Conservation (phyloP, 2,797 vertebrate genomes). For the Staurois parvus region DNA sequence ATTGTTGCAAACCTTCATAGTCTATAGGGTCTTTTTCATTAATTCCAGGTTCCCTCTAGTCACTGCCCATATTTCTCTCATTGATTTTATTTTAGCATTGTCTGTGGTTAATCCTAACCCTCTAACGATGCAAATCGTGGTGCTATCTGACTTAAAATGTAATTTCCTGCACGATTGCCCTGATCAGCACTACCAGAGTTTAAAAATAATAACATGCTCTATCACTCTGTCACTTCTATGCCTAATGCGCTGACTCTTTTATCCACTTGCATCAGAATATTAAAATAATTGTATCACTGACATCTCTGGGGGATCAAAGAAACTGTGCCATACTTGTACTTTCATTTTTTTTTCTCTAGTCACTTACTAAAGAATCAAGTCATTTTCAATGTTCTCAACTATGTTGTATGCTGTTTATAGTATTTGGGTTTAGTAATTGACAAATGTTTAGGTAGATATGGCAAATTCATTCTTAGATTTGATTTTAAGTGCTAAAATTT, state of each 20-base stretch:
- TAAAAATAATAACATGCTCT: slow-evolving; percentile 52
- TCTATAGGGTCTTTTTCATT: not conserved
- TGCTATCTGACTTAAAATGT: slow-evolving; percentile 46
- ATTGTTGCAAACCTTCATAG: not conserved
- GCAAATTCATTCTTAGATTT: not conserved
- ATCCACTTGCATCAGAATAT: slow-evolving; percentile 43
- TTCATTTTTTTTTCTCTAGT: not conserved
- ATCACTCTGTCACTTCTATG: slow-evolving; percentile 52
- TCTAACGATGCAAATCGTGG: slow-evolving; percentile 47
- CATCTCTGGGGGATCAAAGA: slow-evolving; percentile 32
- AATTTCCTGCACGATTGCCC: slow-evolving; percentile 48
- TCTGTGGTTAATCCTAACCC: slow-evolving; percentile 43
- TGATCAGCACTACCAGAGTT: slow-evolving; percentile 50
- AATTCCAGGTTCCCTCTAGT: slow-evolving; percentile 9
- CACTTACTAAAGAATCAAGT: not conserved
- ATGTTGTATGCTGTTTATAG: not conserved
- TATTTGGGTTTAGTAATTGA: not conserved
- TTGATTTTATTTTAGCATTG: slow-evolving; percentile 47
- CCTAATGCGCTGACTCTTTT: slow-evolving; percentile 28
- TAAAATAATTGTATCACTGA: slow-evolving; percentile 42
- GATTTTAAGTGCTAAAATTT: not conserved
- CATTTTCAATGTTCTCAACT: not conserved
- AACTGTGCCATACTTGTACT: not conserved
- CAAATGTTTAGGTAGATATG: not conserved
- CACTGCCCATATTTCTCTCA: slow-evolving; percentile 35